phyloP scores from a whole-genome alignment of 2,797 vertebrate genomes.

The Phaenicophaeus curvirostris region DNA sequence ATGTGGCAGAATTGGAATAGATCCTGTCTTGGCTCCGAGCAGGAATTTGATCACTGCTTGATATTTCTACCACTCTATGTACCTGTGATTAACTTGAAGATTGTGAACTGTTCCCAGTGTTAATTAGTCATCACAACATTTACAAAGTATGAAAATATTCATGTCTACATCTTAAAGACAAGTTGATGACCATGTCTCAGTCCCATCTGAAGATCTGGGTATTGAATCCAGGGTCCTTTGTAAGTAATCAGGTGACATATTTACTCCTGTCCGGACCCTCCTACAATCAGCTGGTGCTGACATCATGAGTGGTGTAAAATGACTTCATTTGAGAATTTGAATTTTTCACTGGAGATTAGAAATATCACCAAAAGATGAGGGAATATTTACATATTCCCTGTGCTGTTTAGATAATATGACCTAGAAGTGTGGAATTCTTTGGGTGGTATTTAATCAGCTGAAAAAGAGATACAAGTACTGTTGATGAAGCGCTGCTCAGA shows the following conservation, averaged over 20 bases:
- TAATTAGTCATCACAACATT: neutral
- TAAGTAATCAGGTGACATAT: neutral
- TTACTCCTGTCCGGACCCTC: neutral
- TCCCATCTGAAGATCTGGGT: neutral
- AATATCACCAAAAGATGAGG: neutral
- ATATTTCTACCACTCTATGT: neutral
- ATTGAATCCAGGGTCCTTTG: neutral
- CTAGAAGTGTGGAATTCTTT: neutral
- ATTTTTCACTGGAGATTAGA: neutral
- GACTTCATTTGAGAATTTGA: neutral
- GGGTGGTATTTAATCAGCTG: neutral
- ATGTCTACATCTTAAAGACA: neutral
- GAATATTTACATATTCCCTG: neutral
- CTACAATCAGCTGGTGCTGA: neutral
- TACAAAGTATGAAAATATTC: neutral
- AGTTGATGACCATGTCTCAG: neutral
- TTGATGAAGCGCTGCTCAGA: neutral
- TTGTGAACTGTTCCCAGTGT: neutral
- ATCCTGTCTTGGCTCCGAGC: neutral
- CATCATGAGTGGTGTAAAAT: neutral
- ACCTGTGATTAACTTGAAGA: neutral
- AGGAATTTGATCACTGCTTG: neutral
- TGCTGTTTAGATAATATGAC: neutral
- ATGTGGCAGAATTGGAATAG: neutral
- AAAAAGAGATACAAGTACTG: neutral